Evolutionary conservation across 2,888 invertebrate genomes (phyloP).

Genomic region (Chymomyza fuscimana): DNA sequence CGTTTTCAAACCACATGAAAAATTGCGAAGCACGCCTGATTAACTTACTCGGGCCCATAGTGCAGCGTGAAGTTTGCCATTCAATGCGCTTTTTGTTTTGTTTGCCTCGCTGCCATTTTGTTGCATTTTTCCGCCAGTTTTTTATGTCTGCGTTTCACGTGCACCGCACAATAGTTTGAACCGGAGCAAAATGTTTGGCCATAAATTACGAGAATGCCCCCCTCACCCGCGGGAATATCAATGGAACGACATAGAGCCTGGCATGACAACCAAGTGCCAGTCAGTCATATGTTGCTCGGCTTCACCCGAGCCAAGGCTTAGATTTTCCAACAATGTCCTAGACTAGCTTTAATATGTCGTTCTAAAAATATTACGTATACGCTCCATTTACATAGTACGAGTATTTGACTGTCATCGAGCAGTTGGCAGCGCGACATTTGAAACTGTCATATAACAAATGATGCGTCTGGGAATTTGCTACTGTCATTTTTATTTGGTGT

Average conservation of each 20-base stretch:
- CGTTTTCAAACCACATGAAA: too few species aligned
- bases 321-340: background rate
- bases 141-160: constrained; percentile 42
- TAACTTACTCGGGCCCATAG: background rate
- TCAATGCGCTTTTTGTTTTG: constrained; percentile 11
- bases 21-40: too few species aligned
- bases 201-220: constrained; percentile 55
- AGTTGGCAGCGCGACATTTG: constrained; percentile 2
- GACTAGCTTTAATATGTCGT: background rate
- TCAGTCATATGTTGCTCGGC: background rate
- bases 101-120: constrained; percentile 55
- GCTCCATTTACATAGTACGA: constrained; percentile 21
- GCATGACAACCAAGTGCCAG: background rate
- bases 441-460: constrained; percentile 52
- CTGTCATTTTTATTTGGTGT: constrained; percentile 34
- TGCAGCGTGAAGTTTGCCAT: background rate
- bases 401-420: constrained; percentile 10
- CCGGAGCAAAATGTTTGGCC: constrained; percentile 63
- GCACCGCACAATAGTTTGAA: constrained; percentile 60
- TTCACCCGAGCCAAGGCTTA: background rate
- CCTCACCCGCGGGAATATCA: background rate
- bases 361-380: constrained; percentile 52
- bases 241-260: background rate
- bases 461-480: constrained; percentile 53
- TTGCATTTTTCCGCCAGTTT: constrained; percentile 42